Conservation (phyloP, 1,140 invertebrate genomes). For the Dendrolimus punctatus region DNA sequence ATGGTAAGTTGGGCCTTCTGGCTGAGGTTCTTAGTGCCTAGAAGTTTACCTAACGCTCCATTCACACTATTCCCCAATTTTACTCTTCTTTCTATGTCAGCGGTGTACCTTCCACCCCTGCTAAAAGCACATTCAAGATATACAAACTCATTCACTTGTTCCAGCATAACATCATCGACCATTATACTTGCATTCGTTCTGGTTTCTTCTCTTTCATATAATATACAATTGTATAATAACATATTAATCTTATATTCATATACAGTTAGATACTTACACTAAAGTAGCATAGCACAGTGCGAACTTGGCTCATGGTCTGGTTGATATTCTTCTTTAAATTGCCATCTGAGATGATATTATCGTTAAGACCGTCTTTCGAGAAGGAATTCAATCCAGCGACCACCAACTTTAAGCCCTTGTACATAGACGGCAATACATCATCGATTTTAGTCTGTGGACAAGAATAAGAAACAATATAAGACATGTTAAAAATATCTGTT, state of each 20-base stretch:
- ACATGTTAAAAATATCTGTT: too few relatives aligned
- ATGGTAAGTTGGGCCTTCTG: too few relatives aligned
- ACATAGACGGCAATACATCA: slow-evolving; percentile 41
- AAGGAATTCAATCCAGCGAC: slow-evolving; percentile 41
- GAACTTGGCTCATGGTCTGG: slow-evolving; percentile 37
- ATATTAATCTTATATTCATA: not conserved
- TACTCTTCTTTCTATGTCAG: too few relatives aligned
- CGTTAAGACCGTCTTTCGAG: slow-evolving; percentile 27
- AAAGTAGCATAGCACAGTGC: slow-evolving; percentile 51
- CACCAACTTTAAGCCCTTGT: slow-evolving; percentile 54
- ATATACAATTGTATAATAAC: not conserved
- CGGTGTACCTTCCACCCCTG: too few relatives aligned
- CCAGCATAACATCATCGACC: too few relatives aligned
- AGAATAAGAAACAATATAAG: slow-evolving; percentile 11
- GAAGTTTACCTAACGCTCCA: too few relatives aligned
- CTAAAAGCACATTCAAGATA: too few relatives aligned
- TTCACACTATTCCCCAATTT: too few relatives aligned
- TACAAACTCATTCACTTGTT: too few relatives aligned
- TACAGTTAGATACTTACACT: slow-evolving; percentile 50
- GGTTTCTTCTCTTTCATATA: too few relatives aligned
- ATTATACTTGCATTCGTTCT: too few relatives aligned
- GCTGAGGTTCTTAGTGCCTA: too few relatives aligned
- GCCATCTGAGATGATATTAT: slow-evolving; percentile 32
- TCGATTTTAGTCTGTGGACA: slow-evolving; percentile 49
- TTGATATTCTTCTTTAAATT: slow-evolving; percentile 36